Conservation (phyloP, 2,888 invertebrate genomes). For the Drosophila testacea region DNA sequence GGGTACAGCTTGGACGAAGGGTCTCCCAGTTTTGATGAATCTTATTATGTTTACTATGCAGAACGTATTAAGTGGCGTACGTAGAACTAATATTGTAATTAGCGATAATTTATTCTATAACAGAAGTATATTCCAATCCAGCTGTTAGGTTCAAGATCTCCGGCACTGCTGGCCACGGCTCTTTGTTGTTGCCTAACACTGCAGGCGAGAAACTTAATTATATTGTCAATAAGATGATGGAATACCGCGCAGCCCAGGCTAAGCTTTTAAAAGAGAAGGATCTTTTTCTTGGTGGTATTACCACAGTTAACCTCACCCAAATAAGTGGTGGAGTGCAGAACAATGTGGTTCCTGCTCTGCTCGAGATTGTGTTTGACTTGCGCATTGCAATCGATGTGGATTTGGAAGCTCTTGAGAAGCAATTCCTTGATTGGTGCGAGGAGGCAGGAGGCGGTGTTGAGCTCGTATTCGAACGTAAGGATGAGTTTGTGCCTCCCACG, state of each 20-base stretch:
- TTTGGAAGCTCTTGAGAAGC: conserved; percentile 87
- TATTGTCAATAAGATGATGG: conserved; percentile 91
- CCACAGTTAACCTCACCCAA: conserved; percentile 93
- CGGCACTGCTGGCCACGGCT: conserved; percentile 95
- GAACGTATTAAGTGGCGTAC: conserved; percentile 90
- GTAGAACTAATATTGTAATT: conserved; percentile 69
- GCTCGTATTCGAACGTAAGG: conserved; percentile 88
- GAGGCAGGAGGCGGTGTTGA: conserved; percentile 91
- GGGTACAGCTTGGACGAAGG: conserved; percentile 92
- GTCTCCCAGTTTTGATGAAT: conserved; percentile 89
- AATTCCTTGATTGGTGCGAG: conserved; percentile 86
- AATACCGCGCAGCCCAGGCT: conserved; percentile 86
- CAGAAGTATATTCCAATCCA: conserved; percentile 86
- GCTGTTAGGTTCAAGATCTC: conserved; percentile 91
- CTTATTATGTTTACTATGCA: conserved; percentile 87
- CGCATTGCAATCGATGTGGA: conserved; percentile 87
- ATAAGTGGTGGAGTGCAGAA: conserved; percentile 94
- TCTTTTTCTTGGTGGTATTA: conserved; percentile 91
- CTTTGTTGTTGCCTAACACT: conserved; percentile 91
- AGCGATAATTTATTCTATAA: not conserved
- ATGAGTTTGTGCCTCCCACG: conserved; percentile 87
- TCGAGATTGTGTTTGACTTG: conserved; percentile 91
- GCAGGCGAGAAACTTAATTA: conserved; percentile 93
- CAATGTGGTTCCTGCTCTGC: conserved; percentile 94
- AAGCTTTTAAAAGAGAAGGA: conserved; percentile 86